Evolutionary conservation across 2,113 vertebrate genomes (phyloP).

Genomic region (Varanus salvator): DNA sequence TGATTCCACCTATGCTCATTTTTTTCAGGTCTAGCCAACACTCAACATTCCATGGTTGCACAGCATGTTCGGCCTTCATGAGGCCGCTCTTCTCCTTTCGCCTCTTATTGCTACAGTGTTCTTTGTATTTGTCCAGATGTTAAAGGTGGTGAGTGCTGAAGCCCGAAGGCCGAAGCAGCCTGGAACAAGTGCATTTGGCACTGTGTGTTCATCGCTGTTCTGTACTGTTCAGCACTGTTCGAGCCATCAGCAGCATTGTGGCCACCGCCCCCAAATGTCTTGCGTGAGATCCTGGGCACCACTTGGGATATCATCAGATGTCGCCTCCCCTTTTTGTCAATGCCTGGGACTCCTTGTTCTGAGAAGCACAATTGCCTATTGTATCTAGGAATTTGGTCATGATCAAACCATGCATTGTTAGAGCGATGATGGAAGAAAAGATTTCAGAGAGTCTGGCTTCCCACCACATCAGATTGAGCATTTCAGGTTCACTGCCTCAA

Average conservation of each 20-base stretch:
- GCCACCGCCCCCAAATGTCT: neutral
- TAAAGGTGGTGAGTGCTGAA: neutral
- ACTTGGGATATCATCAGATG: neutral
- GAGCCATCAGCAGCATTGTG: neutral
- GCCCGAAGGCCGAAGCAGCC: neutral
- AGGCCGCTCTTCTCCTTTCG: no score
- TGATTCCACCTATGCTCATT: neutral
- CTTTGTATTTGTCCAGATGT: neutral
- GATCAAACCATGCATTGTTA: neutral
- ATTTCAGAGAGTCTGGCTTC: neutral
- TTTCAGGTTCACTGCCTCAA: neutral
- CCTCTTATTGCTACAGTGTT: neutral
- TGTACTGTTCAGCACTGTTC: neutral
- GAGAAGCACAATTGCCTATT: neutral
- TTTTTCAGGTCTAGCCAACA: no score
- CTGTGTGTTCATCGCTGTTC: neutral
- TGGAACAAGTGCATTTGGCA: neutral
- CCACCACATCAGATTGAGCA: neutral
- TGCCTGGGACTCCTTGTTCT: neutral
- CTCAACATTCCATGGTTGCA: no score
- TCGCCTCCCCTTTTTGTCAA: neutral
- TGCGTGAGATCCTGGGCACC: neutral
- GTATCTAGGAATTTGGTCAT: neutral
- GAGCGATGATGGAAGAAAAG: neutral
- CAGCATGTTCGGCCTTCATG: neutral